Percentiles rank a stretch among this genome's conserved stretches.
These are phyloP conservation scores for Dastarcus helophoroides DNA, from an alignment of 2,888 invertebrate genomes.

Conservation along the genomic window DNA sequence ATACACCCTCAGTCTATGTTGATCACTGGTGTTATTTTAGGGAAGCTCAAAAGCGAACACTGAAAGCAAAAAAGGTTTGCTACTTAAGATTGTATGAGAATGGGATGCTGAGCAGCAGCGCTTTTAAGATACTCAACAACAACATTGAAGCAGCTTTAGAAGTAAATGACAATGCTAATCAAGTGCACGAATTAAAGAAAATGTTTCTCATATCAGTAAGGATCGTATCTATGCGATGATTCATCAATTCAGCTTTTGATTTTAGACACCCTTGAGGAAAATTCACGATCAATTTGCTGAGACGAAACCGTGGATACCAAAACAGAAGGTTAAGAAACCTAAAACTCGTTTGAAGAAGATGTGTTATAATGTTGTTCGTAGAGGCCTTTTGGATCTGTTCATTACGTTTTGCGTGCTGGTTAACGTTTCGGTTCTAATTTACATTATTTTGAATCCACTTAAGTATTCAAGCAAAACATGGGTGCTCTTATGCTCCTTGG, in stretches of 20 bases:
- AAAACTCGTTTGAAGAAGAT: background rate
- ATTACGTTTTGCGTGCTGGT: background rate
- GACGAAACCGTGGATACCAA: too few relatives aligned
- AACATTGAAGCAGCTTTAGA: conserved; percentile 6
- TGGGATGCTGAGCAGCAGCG: conserved; percentile 4
- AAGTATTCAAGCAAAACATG: conserved; percentile 1
- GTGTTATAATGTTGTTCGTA: conserved; percentile 4
- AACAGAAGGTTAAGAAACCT: too few relatives aligned
- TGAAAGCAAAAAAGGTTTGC: conserved; percentile 5
- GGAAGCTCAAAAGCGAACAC: conserved; percentile 4
- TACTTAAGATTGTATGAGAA: conserved; percentile 7
- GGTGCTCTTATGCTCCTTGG: conserved; percentile 1
- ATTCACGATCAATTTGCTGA: background rate
- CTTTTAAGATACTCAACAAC: conserved; percentile 3
- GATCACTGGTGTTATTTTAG: too few relatives aligned
- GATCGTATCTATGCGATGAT: too few relatives aligned
- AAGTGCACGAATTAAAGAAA: too few relatives aligned
- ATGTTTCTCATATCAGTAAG: too few relatives aligned
- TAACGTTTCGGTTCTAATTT: background rate
- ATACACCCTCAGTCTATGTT: too few relatives aligned
- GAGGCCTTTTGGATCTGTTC: conserved; percentile 1
- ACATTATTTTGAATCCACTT: background rate
- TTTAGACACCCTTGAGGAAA: background rate
- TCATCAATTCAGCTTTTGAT: too few relatives aligned
- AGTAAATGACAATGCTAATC: too few relatives aligned